Evolutionary conservation across 2,797 vertebrate species (phyloP), one percentile per base, ranked within the genome.

Genomic region (Catamblyrhynchus diadema): DNA sequence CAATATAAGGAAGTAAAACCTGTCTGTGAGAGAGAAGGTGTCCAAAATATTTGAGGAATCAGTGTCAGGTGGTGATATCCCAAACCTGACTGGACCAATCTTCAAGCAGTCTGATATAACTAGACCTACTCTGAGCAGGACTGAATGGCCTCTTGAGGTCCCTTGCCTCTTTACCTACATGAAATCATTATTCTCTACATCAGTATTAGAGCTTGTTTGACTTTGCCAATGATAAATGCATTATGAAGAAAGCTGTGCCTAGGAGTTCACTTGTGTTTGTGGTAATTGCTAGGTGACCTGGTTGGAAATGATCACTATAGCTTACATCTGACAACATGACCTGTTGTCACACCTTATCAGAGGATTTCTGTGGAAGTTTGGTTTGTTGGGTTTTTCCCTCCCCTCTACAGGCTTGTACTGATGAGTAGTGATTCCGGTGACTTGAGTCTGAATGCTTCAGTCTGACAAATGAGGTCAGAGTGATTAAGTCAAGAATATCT

Each of bases 11-110:
- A 64, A 69, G n/a, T 44, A 53, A 15, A 45, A 21, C 1, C 45
- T n/a, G 2, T 35, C 9, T 39, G 2, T 13, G 50, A 54, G n/a
- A 12, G 25, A 61, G 25, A 14, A 27, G 37, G 9, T 57, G 6
- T 6, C 17, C 28, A 4, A 30, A 78, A 25, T 66, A 39, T 3
- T 16, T n/a, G 19, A 57, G 17, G 8, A 45, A 21, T 42, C 9
- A 19, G 0, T 21, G 10, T 59, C 48, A 14, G 77, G 0, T 64
- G 64, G 10, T 5, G 1, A 4, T 64, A 69, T 3, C 60, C 9
- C 33, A 27, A 50, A 56, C 25, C 8, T 32, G 6, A 30, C 16
- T 72, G n/a, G 16, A 22, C 3, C 3, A 77, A 18, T 56, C 24
- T 70, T 30, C 15, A 24, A 70, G 56, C 33, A 41, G 14, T 57